phyloP scores from a whole-genome alignment of 2,797 vertebrate species.

The Cuculus canorus region DNA sequence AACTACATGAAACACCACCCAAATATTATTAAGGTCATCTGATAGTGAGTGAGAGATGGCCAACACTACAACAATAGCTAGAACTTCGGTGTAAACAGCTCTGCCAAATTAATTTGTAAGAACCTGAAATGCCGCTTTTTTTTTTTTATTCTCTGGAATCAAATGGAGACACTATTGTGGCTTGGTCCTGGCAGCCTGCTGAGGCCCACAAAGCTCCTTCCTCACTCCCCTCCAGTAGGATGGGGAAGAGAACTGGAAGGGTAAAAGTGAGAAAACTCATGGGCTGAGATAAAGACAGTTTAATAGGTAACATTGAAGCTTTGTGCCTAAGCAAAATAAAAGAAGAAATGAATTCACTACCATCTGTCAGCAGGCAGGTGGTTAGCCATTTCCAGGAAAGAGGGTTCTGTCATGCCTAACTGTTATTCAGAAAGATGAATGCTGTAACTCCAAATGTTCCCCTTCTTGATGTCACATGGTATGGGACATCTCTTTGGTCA shows the following conservation, averaged over 20 bases:
- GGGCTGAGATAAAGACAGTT: no score
- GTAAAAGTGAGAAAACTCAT: no score
- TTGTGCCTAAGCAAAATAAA: no score
- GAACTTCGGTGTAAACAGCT: neutral
- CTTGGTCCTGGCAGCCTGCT: neutral
- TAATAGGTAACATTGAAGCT: no score
- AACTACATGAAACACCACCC: neutral
- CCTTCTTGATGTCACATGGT: neutral
- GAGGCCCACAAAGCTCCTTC: accelerated
- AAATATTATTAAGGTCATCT: neutral
- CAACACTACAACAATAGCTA: neutral
- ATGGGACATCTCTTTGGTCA: neutral
- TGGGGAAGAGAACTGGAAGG: neutral
- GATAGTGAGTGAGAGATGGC: neutral
- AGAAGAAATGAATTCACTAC: no score
- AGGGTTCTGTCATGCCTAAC: no score
- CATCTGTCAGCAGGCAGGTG: no score
- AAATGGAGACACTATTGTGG: neutral
- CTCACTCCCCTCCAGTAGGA: neutral
- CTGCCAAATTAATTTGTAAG: neutral
- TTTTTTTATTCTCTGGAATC: neutral
- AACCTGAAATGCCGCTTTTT: neutral
- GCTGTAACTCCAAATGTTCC: accelerated
- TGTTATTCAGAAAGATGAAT: neutral
- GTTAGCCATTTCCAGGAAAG: no score